Percentiles rank a stretch among this genome's conserved stretches.
Evolutionary conservation across 1,140 invertebrate genomes (phyloP).

Genomic region (Paraescarpia echinospica): DNA sequence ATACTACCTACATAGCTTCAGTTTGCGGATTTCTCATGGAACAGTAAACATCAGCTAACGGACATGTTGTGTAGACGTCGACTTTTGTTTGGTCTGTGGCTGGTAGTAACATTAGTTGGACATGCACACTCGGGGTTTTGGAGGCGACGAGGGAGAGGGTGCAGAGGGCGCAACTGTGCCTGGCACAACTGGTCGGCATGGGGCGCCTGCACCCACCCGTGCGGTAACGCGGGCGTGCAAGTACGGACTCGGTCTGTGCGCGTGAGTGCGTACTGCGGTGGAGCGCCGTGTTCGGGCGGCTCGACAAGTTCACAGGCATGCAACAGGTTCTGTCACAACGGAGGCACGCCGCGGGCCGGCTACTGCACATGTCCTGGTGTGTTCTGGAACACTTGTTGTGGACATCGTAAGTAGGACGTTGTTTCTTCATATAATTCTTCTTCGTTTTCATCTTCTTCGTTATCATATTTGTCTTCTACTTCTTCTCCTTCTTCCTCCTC

Average conservation of each 20-base stretch:
- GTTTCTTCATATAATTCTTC: no score
- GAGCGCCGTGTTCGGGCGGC: neutral
- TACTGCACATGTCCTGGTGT: neutral
- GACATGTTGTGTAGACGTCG: no score
- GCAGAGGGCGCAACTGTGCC: neutral
- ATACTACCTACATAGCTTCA: no score
- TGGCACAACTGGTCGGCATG: neutral
- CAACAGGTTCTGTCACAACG: neutral
- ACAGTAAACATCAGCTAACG: no score
- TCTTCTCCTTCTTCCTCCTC: no score
- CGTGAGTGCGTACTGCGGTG: neutral
- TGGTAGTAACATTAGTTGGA: no score
- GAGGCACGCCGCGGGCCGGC: neutral
- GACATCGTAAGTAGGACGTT: neutral
- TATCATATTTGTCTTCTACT: no score
- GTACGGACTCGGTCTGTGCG: neutral
- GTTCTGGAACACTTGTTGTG: neutral
- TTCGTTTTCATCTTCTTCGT: no score
- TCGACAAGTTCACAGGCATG: neutral
- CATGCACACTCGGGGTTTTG: no score
- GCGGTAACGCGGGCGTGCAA: neutral
- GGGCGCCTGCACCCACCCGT: neutral
- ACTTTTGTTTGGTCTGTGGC: no score
- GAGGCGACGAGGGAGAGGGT: no score
- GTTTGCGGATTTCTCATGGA: no score